phyloP scores from a whole-genome alignment of 1,140 invertebrate genomes.

The Trialeurodes vaporariorum region DNA sequence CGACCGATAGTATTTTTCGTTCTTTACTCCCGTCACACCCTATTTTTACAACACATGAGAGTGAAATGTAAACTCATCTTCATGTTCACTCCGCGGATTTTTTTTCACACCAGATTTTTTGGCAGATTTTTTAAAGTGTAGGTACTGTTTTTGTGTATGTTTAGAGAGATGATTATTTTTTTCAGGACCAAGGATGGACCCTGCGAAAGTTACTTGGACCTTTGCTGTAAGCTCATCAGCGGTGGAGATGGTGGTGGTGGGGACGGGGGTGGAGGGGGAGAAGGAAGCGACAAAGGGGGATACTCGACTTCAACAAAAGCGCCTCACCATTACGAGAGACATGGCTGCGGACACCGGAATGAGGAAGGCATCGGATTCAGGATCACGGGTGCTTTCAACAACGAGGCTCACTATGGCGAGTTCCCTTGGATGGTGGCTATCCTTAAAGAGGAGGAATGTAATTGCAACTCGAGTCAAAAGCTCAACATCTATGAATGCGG shows the following conservation, averaged over 20 bases:
- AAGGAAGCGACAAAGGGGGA: background rate
- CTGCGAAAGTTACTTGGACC: constrained; percentile 49
- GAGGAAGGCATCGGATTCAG: constrained; percentile 52
- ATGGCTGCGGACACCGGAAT: constrained; percentile 56
- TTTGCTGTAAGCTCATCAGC: constrained; percentile 43
- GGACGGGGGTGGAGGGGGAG: too few species aligned
- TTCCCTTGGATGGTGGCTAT: constrained; percentile 55
- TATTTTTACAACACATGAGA: too few species aligned
- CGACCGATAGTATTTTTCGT: too few species aligned
- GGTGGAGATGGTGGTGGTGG: too few species aligned
- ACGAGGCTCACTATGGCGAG: constrained; percentile 45
- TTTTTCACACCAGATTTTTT: too few species aligned
- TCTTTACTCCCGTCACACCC: too few species aligned
- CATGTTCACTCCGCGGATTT: too few species aligned
- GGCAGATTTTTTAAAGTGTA: too few species aligned
- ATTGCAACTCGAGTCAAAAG: constrained; percentile 31
- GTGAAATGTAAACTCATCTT: too few species aligned
- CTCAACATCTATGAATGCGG: constrained; percentile 58
- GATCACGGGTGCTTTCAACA: constrained; percentile 49
- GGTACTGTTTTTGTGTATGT: too few species aligned
- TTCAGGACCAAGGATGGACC: constrained; percentile 40
- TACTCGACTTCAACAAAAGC: constrained; percentile 5
- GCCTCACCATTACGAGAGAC: constrained; percentile 24
- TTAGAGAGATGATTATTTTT: too few species aligned
- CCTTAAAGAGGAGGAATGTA: constrained; percentile 44